Evolutionary conservation across 2,797 vertebrate species (phyloP).

Genomic region (Pseudotriccus pelzelni): DNA sequence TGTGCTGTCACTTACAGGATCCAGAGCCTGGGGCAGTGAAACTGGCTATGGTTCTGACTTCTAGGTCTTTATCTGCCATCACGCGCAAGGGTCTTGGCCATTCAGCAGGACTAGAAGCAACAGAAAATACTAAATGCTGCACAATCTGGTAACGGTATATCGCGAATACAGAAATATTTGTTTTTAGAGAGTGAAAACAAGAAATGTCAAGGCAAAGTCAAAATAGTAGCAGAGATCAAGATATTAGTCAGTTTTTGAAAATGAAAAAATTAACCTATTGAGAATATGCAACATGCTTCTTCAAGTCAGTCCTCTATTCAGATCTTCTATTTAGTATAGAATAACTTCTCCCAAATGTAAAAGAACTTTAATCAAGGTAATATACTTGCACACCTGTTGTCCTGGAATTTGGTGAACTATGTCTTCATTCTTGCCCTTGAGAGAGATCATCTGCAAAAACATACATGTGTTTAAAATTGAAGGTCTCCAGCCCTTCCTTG

Average conservation of each 20-base stretch:
- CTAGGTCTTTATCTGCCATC: background rate
- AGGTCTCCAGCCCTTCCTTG: background rate
- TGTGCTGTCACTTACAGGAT: background rate
- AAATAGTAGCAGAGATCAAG: background rate
- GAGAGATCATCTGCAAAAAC: background rate
- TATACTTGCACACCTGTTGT: background rate
- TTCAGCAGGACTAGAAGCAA: background rate
- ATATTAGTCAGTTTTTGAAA: background rate
- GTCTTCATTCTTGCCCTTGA: background rate
- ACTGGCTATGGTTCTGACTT: background rate
- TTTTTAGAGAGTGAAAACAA: background rate
- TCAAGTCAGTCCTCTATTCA: background rate
- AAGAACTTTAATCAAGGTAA: background rate
- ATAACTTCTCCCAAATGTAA: background rate
- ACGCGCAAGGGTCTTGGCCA: background rate
- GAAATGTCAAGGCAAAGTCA: background rate
- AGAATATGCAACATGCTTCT: background rate
- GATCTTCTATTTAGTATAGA: background rate
- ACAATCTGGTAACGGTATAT: fast-evolving
- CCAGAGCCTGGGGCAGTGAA: background rate
- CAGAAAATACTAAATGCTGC: background rate
- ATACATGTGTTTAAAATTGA: background rate
- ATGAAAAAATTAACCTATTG: background rate
- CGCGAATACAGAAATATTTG: background rate
- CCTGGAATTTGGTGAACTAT: background rate